Evolutionary conservation across 2,113 vertebrate species (phyloP).

Genomic region (Trogon melanurus): DNA sequence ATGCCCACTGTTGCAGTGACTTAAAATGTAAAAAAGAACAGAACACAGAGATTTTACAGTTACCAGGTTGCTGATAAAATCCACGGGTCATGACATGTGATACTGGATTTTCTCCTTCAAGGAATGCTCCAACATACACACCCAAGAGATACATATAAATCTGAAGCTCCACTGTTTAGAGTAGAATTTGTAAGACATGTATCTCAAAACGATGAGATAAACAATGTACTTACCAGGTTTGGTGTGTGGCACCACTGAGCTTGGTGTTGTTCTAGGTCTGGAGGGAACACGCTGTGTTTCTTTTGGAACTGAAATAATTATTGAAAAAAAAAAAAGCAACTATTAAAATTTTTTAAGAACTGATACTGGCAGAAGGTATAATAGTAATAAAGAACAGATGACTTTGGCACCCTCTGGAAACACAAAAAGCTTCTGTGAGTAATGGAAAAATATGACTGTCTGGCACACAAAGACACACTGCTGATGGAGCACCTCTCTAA

Average conservation of each 20-base stretch:
- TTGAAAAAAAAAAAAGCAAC: not conserved
- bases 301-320: slow-evolving; percentile 61
- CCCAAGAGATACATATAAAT: not conserved
- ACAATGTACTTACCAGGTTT: slow-evolving; percentile 63
- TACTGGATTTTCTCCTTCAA: not conserved
- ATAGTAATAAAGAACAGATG: not conserved
- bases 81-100: not conserved
- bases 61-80: not conserved
- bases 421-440: not conserved
- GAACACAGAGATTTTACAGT: not conserved
- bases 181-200: not conserved
- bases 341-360: not conserved
- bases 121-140: not conserved
- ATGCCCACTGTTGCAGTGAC: not conserved
- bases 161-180: not conserved
- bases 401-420: not conserved
- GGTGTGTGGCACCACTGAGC: slow-evolving; percentile 45
- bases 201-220: not conserved
- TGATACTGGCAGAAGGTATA: not conserved
- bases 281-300: slow-evolving; percentile 42
- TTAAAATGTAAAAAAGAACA: not conserved
- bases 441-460: not conserved
- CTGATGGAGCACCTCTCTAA: not conserved
- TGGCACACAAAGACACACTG: not conserved
- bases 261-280: slow-evolving; percentile 53